Percentiles rank a stretch among this genome's conserved stretches.
These are phyloP conservation scores for Tenrec ecaudatus DNA, from an alignment of 2,113 vertebrate species.

Conservation along the genomic window DNA sequence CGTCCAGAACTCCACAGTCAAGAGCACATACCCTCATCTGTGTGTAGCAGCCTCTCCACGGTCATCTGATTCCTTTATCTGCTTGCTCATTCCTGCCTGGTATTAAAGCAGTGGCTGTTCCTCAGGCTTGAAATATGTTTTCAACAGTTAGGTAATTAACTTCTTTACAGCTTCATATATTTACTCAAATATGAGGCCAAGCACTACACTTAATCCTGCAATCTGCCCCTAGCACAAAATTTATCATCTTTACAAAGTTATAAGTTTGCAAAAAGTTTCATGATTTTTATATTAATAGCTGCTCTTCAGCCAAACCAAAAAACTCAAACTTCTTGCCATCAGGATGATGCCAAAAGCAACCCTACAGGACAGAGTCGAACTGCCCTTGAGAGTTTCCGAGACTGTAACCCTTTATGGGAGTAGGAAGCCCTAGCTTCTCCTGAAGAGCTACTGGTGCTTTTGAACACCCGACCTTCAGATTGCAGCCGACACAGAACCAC, in stretches of 20 bases:
- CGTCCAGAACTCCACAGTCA: neutral
- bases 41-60: neutral
- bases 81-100: neutral
- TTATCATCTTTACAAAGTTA: neutral
- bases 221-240: neutral
- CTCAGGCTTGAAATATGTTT: neutral
- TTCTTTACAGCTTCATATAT: neutral
- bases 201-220: neutral
- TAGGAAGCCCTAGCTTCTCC: too few relatives aligned
- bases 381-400: too few relatives aligned
- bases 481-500: too few relatives aligned
- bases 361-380: too few relatives aligned
- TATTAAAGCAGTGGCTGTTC: neutral
- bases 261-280: neutral
- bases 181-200: constrained; percentile 4
- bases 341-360: too few relatives aligned
- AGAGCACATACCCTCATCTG: neutral
- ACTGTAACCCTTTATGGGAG: too few relatives aligned
- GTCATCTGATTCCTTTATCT: neutral
- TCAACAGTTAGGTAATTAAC: neutral
- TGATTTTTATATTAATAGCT: neutral
- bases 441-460: too few relatives aligned
- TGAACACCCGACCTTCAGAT: too few relatives aligned
- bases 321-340: too few relatives aligned
- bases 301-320: neutral